Base-by-base conservation (phyloP, 2,888 invertebrate genomes). In the Caradrina clavipalpis region DNA sequence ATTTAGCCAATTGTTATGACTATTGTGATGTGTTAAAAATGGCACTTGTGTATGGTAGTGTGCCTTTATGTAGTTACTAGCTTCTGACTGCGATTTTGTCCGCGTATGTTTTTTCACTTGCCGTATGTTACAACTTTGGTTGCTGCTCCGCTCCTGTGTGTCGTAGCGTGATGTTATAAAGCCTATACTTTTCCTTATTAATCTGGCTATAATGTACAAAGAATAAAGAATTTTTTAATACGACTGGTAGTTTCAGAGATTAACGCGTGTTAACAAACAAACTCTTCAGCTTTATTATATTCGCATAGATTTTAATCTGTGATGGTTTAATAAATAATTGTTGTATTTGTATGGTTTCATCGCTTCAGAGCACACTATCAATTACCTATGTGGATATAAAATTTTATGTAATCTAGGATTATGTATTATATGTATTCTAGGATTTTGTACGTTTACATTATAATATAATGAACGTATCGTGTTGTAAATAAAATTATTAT, bases 1-100 rank as follows among this genome's bases (percentile, higher is more conserved):
- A 63, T 50, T 21, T 10, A 15, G 26, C 17, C 21, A 49, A 42
- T 63, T 26, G 19, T 61, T 62, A 54, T 19, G 58, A n/a, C 49
- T 39, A 39, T 50, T 56, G 55, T 63, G 56, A 57, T 35, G 51
- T 69, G 55, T 42, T 63, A 70, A 70, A 62, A 76, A 39, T 62
- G 13, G n/a, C 61, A 64, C 61, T 19, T 60, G 2, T 10, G 45
- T 19, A 31, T 50, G 2, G n/a, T 31, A 51, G 56, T 11, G 22
- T 54, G 17, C n/a, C 4, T 57, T 54, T 49, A 49, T 35, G 35
- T 21, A 22, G 19, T 61, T 47, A 2, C 26, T 26, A 26, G 26
- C 26, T 26, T 26, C 26, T 26, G 26, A 3, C 4, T 4, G 26
- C 26, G 26, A 3, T 4, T 2, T 26, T 4, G 26, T 26, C 26